Percentiles rank a stretch among this genome's conserved stretches.
phyloP scores from a whole-genome alignment of 2,888 invertebrate species.

The Cheilosia pagana region DNA sequence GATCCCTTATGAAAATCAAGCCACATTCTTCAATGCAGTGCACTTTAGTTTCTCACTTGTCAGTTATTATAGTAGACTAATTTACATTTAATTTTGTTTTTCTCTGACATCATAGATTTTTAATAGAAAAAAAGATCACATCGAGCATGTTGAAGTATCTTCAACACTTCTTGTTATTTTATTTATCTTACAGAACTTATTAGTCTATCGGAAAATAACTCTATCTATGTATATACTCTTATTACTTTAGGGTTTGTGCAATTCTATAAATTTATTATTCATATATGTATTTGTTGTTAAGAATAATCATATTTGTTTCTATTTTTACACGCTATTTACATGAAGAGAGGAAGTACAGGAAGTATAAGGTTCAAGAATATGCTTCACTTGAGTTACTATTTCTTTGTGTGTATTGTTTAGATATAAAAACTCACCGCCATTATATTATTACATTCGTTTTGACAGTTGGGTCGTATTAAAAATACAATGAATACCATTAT shows the following conservation, averaged over 20 bases:
- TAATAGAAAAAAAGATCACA: constrained; percentile 35
- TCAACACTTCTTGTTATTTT: constrained; percentile 23
- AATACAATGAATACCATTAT: constrained; percentile 53
- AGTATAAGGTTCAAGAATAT: constrained; percentile 48
- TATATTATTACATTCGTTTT: constrained; percentile 26
- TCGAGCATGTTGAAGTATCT: constrained; percentile 39
- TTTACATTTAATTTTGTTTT: neutral
- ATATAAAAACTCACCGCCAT: constrained; percentile 32
- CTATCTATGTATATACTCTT: constrained; percentile 24
- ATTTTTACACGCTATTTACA: constrained; percentile 66
- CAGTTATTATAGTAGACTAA: too few relatives aligned
- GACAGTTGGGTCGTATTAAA: constrained; percentile 35
- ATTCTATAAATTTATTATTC: constrained; percentile 27
- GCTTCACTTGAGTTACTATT: constrained; percentile 31
- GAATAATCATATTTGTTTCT: constrained; percentile 39
- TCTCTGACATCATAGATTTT: neutral
- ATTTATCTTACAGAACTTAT: constrained; percentile 54
- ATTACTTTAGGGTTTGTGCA: constrained; percentile 49
- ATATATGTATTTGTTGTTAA: constrained; percentile 9
- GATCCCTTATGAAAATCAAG: neutral
- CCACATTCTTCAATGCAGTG: neutral
- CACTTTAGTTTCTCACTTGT: neutral
- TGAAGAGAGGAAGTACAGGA: constrained; percentile 45
- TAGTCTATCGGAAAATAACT: constrained; percentile 35
- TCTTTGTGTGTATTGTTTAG: neutral